Conservation (phyloP, 2,113 vertebrate species). For the Esox niger region DNA sequence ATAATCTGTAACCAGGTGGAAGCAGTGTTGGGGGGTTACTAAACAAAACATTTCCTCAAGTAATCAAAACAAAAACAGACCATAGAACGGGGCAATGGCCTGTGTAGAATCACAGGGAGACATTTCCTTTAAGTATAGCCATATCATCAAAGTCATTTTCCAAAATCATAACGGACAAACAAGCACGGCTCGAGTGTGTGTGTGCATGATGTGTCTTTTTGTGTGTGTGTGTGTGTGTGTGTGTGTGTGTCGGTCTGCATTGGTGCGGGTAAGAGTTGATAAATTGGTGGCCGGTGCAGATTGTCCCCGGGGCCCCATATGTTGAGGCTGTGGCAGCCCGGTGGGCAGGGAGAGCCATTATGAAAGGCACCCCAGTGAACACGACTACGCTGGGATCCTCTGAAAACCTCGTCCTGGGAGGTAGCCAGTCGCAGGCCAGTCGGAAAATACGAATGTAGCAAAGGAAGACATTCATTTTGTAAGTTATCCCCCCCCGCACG, state of each 20-base stretch:
- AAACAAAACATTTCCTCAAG: slow-evolving; percentile 72
- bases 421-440: slow-evolving; percentile 33
- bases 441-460: slow-evolving; percentile 10
- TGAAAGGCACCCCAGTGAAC: slow-evolving; percentile 67
- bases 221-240: too few species aligned
- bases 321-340: slow-evolving; percentile 59
- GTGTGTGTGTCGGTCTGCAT: slow-evolving; percentile 54
- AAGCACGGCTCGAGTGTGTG: slow-evolving; percentile 47
- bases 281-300: slow-evolving; percentile 60
- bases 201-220: slow-evolving; percentile 28
- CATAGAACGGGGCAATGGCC: slow-evolving; percentile 52
- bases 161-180: slow-evolving; percentile 56
- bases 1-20: too few species aligned
- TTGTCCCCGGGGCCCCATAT: slow-evolving; percentile 67
- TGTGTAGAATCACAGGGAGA: slow-evolving; percentile 55
- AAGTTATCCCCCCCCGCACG: slow-evolving; percentile 22
- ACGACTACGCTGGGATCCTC: slow-evolving; percentile 59
- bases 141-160: slow-evolving; percentile 49
- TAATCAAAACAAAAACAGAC: slow-evolving; percentile 71
- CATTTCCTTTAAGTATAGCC: slow-evolving; percentile 35
- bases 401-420: slow-evolving; percentile 62
- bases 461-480: slow-evolving; percentile 15
- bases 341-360: slow-evolving; percentile 59
- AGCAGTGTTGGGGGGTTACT: too few species aligned
- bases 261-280: slow-evolving; percentile 62